Percentiles rank a stretch among this genome's conserved stretches.
Conservation (phyloP, 2,888 invertebrate species). For the Scelioninae gen. 2 region DNA sequence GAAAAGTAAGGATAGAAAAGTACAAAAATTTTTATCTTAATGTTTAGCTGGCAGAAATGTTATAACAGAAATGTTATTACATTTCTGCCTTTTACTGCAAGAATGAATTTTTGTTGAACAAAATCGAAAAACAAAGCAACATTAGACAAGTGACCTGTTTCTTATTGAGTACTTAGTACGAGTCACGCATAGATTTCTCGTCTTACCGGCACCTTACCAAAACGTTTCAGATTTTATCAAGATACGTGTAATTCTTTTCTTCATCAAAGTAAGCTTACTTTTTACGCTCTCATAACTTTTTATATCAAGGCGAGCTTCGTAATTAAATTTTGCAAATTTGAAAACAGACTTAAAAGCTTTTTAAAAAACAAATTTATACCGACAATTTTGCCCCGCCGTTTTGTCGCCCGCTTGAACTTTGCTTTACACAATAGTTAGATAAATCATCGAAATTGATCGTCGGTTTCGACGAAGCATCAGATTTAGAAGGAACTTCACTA, state of each 20-base stretch:
- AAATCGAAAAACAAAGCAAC: conserved; percentile 20
- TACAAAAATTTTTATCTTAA: no score
- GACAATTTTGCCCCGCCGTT: background rate
- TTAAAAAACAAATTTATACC: conserved; percentile 8
- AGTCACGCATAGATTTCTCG: conserved; percentile 66
- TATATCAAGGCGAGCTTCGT: conserved; percentile 2
- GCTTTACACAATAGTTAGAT: conserved; percentile 30
- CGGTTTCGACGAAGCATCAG: conserved; percentile 37
- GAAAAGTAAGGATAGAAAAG: no score
- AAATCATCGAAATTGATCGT: conserved; percentile 45
- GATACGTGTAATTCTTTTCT: conserved; percentile 45
- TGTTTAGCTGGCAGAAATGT: no score
- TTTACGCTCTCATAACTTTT: conserved; percentile 28
- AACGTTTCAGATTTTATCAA: conserved; percentile 54
- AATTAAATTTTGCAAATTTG: conserved; percentile 16
- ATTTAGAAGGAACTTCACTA: conserved; percentile 43
- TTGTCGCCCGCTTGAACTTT: background rate
- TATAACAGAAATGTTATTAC: no score
- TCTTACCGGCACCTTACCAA: conserved; percentile 46
- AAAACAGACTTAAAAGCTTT: background rate
- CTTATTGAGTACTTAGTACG: conserved; percentile 62
- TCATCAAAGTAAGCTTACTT: conserved; percentile 31
- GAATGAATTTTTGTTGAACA: no score
- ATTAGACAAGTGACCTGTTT: conserved; percentile 64
- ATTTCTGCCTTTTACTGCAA: no score